phyloP scores from a whole-genome alignment of 1,140 invertebrate genomes.

The Drosophila lini region DNA sequence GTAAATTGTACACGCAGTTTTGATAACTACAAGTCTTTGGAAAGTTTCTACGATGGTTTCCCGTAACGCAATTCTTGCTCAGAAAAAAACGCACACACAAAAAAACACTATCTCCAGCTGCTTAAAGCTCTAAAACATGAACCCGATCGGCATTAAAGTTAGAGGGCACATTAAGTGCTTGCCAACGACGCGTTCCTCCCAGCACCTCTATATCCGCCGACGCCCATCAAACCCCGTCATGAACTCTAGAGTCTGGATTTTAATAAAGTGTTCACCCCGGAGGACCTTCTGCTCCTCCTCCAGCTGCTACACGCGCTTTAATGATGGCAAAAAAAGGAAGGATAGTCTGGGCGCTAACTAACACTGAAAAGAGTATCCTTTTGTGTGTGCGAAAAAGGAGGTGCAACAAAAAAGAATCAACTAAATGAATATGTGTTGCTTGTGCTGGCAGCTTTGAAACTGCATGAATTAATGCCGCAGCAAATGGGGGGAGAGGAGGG shows the following conservation, averaged over 20 bases:
- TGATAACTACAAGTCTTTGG: not conserved
- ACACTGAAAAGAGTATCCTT: slow-evolving; percentile 48
- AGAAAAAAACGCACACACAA: not conserved
- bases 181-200: slow-evolving; percentile 5
- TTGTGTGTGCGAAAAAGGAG: slow-evolving; percentile 46
- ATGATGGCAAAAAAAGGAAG: slow-evolving; percentile 44
- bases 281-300: not conserved
- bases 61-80: not conserved
- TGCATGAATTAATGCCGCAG: slow-evolving; percentile 75
- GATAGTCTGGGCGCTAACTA: slow-evolving; percentile 55
- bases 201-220: slow-evolving; percentile 17
- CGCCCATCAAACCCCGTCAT: slow-evolving; percentile 45
- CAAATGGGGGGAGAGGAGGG: slow-evolving; percentile 7
- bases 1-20: not conserved
- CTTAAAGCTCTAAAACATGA: not conserved
- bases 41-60: not conserved
- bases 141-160: slow-evolving; percentile 27
- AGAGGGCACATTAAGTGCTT: slow-evolving; percentile 18
- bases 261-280: slow-evolving; percentile 49
- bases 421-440: slow-evolving; percentile 54
- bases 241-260: slow-evolving; percentile 70
- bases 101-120: not conserved
- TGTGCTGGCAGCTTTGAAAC: slow-evolving; percentile 56
- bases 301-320: slow-evolving; percentile 50
- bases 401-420: slow-evolving; percentile 49